A percentile compares a stretch with the other conserved stretches of the same genome.
These are phyloP conservation scores for Lacerta viridis DNA, from an alignment of 2,797 vertebrate genomes.

Conservation along the genomic window DNA sequence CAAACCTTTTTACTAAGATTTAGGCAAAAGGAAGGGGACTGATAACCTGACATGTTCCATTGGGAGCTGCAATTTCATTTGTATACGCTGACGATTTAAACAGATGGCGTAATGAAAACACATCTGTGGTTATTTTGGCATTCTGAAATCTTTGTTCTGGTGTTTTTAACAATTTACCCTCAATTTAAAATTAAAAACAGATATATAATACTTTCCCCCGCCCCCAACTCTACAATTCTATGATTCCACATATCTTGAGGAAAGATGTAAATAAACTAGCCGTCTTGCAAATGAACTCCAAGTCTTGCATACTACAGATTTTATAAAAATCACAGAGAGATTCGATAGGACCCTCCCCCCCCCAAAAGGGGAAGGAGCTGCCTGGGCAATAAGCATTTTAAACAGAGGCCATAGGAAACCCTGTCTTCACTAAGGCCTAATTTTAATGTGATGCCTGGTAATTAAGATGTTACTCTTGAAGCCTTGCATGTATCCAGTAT, in stretches of 20 bases:
- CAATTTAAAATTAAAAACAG: not conserved
- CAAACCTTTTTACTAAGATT: no score
- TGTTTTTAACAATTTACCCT: not conserved
- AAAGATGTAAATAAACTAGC: not conserved
- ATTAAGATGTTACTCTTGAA: not conserved
- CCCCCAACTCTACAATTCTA: no score
- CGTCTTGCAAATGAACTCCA: not conserved
- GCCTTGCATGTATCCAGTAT: not conserved
- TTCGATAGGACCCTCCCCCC: no score
- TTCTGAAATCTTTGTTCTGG: not conserved
- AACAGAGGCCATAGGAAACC: no score
- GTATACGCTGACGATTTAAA: not conserved
- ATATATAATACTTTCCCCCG: no score
- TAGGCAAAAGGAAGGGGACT: no score
- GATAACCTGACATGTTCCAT: not conserved
- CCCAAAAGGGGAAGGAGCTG: not conserved
- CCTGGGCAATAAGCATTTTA: not conserved
- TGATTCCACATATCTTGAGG: not conserved
- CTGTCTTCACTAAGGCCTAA: not conserved
- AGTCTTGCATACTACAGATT: not conserved
- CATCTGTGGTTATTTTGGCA: not conserved
- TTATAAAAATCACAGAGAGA: not conserved
- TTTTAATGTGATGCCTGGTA: not conserved
- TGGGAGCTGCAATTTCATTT: not conserved
- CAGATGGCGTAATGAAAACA: constrained; percentile 1